A percentile compares a stretch with the other conserved stretches of the same genome.
These are phyloP conservation scores for Spilosoma lubricipeda DNA, from an alignment of 2,888 invertebrate genomes.

Conservation along the genomic window DNA sequence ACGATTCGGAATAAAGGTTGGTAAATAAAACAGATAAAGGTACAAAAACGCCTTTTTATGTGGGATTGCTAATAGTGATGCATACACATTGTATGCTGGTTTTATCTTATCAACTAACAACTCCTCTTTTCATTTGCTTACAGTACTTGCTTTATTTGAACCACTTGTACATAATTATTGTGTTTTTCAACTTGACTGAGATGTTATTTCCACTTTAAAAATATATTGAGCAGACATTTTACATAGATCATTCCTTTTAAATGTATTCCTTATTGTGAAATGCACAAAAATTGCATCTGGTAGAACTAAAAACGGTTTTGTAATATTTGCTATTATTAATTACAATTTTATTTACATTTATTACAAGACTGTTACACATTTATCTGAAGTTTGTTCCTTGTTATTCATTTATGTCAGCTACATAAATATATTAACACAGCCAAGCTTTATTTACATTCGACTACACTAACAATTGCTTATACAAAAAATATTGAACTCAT, in stretches of 20 bases:
- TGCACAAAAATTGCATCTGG: conserved; percentile 66
- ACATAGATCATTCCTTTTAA: conserved; percentile 63
- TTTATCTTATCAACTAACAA: conserved; percentile 27
- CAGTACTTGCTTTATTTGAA: conserved; percentile 32
- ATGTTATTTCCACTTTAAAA: conserved; percentile 34
- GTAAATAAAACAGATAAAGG: conserved; percentile 14
- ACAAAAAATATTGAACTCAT: neutral
- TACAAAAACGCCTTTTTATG: conserved; percentile 22
- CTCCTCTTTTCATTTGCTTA: conserved; percentile 27
- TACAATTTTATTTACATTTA: conserved; percentile 30
- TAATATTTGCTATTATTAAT: conserved; percentile 23
- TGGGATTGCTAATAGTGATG: conserved; percentile 31
- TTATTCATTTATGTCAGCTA: conserved; percentile 46
- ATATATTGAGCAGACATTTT: conserved; percentile 39
- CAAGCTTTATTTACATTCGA: conserved; percentile 35
- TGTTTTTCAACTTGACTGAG: conserved; percentile 31
- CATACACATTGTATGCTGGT: conserved; percentile 24
- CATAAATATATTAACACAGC: conserved; percentile 44
- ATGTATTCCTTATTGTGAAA: conserved; percentile 58
- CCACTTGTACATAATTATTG: conserved; percentile 39
- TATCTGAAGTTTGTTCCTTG: conserved; percentile 38
- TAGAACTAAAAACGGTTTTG: conserved; percentile 18
- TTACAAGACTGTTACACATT: conserved; percentile 23
- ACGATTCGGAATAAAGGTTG: conserved; percentile 22
- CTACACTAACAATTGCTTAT: neutral